Evolutionary conservation across 2,113 vertebrate species (phyloP), one percentile per base, ranked within the genome.

Genomic region (Sebastes fasciatus): DNA sequence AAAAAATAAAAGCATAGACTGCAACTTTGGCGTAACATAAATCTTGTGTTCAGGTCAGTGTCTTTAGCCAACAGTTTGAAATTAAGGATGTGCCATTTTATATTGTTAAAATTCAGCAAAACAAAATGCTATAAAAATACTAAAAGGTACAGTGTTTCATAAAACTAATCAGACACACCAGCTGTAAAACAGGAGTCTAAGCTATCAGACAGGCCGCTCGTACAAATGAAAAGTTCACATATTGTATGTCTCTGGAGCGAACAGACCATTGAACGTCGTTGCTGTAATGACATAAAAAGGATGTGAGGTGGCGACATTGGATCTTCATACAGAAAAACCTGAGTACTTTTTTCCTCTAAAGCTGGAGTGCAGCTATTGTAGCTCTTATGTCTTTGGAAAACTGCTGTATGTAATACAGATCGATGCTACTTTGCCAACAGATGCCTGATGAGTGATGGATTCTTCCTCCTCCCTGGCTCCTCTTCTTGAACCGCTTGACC

Each of bases 61-160:
- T 91, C 46, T 87, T 80, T 54, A 57, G 73, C 66, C 34, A 89
- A 80, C 60, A 67, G 21, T 78, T 73, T 52, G 43, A 83, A 81
- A 67, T 51, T 43, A 77, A 85, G 64, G 61, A 88, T 93, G 93
- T 92, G 91, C 85, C 66, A 81, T 51, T 74, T 80, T 60, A 76
- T 64, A 69, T 64, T 23, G 52, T 61, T 58, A 71, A 76, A 85
- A 84, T 45, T 55, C 65, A 68, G 48, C 45, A 84, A 68, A 85
- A 69, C 65, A 66, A 57, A 68, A 82, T 40, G 52, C 17, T 54
- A 77, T 72, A 70, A 86, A 26, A 77, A 85, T 63, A 66, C 58
- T 70, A 55, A 72, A 85, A 84, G 48, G 62, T 89, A 92, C 93
- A 95, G 92, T 90, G 91, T 90, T 82, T 85, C 48, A 57, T 74